Conservation (phyloP, 2,113 vertebrate species). For the Catharus bicknelli region DNA sequence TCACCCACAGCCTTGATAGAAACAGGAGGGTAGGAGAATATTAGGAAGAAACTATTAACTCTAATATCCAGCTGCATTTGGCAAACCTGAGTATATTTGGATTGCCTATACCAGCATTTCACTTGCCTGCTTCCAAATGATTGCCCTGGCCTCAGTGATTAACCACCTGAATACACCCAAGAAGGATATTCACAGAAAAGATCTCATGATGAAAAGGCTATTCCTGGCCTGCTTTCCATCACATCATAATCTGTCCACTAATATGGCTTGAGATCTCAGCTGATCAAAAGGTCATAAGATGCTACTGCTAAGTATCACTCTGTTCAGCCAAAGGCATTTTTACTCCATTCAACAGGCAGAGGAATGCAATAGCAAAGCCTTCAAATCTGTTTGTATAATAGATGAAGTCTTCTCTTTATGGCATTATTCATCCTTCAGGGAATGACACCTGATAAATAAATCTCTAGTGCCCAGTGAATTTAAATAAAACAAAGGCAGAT, state of each 20-base stretch:
- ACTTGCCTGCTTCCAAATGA: not conserved
- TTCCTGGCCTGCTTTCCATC: constrained; percentile 54
- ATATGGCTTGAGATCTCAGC: constrained; percentile 54
- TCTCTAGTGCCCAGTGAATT: not conserved
- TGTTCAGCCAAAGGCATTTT: not conserved
- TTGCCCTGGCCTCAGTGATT: not conserved
- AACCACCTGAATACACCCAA: not conserved
- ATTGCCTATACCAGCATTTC: not conserved
- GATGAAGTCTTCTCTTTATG: not conserved
- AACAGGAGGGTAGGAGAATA: not conserved
- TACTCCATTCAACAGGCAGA: not conserved
- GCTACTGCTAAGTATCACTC: constrained; percentile 7
- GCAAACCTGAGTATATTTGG: not conserved
- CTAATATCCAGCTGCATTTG: not conserved
- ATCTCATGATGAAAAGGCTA: constrained; percentile 41
- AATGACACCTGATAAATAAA: constrained; percentile 56
- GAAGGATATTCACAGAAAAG: constrained; percentile 27
- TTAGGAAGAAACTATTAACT: not conserved
- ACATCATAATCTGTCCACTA: constrained; percentile 62
- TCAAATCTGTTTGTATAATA: constrained; percentile 24
- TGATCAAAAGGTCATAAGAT: constrained; percentile 62
- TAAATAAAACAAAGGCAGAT: constrained; percentile 41
- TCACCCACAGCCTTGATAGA: not conserved
- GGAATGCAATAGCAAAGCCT: not conserved
- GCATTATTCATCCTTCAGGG: constrained; percentile 27